Base-by-base conservation (phyloP, 2,888 invertebrate genomes). In the Gymnocheta viridis region DNA sequence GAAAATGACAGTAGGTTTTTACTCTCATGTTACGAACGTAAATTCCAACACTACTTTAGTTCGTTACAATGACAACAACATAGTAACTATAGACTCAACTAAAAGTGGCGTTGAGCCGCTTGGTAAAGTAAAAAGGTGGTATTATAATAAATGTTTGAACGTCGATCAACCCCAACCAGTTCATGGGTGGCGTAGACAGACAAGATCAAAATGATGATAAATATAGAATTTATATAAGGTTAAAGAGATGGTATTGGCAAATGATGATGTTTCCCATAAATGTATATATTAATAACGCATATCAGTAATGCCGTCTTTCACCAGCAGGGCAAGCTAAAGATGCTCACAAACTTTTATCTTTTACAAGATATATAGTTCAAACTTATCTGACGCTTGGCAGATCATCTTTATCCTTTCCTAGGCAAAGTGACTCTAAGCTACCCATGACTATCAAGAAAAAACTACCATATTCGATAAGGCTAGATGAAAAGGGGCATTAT, bases 41-140 rank as follows among this genome's bases (percentile, higher is more conserved):
- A 9, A n/a, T 7, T 64, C 24, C 2, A 44, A 64, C 9, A 64
- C n/a, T 38, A 64, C 64, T 41, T 12, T 64, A 27, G 41, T 44
- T n/a, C 27, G 44, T 22, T 58, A 64, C 10, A 64, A 64, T 64
- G 64, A 64, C n/a, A 44, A 64, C 27, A 44, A 17, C 27, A 64
- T 64, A 27, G 64, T 64, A n/a, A 64, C 64, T 60, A 29, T 29
- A 19, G 38, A 22, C 2, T 58, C 58, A 29, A 58, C 32, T 4
- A 19, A 32, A 32, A 32, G 58, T 32, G 58, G 32, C 4, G 32
- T 58, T 19, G 4, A 60, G 12, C 38, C 38, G 4, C 32, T 58
- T 58, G 7, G 58, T 2, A 58, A 58, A 58, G 58, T 58, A 10
- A 60, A 38, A 14, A 60, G 60, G 5, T 60, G 38, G 60, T 60